Evolutionary conservation across 92 coral and sea anemone species (phyloP).

Genomic region (Montipora capitata): DNA sequence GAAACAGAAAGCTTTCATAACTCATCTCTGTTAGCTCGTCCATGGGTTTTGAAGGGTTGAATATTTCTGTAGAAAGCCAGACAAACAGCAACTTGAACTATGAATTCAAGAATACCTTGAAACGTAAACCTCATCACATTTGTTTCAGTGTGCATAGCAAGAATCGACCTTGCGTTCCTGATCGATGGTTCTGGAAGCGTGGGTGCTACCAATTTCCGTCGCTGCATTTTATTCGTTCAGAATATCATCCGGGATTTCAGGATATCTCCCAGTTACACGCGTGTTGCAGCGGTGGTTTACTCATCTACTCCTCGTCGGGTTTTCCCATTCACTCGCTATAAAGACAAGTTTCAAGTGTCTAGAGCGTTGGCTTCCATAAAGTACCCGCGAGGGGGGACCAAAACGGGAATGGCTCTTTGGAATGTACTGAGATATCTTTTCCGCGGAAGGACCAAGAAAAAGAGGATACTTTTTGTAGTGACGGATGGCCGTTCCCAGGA

Average conservation of each 20-base stretch:
- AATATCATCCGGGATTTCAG: conserved; percentile 65
- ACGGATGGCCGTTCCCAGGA: conserved; percentile 82
- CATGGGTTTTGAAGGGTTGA: too few relatives aligned
- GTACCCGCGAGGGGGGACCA: conserved; percentile 83
- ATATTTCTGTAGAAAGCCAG: too few relatives aligned
- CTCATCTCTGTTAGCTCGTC: too few relatives aligned
- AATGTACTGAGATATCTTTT: conserved; percentile 42
- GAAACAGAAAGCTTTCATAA: too few relatives aligned
- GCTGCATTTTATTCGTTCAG: conserved; percentile 78
- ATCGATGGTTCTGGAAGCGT: conserved; percentile 91
- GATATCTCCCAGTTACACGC: conserved; percentile 68
- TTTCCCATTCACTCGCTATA: conserved; percentile 62
- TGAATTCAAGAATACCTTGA: too few relatives aligned
- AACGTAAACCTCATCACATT: too few relatives aligned
- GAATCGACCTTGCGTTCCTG: conserved; percentile 81
- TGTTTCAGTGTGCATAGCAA: conserved; percentile 74
- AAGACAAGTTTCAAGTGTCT: conserved; percentile 48
- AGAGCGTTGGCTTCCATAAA: conserved; percentile 74
- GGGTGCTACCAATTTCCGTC: conserved; percentile 82
- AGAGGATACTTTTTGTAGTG: conserved; percentile 63
- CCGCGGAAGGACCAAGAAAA: conserved; percentile 57
- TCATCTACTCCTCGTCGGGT: conserved; percentile 51
- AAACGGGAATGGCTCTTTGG: conserved; percentile 75
- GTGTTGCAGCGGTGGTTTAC: conserved; percentile 68
- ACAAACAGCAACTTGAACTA: not conserved